Evolutionary conservation across 2,888 invertebrate genomes (phyloP).

Genomic region (Ennomos fuscantarius): DNA sequence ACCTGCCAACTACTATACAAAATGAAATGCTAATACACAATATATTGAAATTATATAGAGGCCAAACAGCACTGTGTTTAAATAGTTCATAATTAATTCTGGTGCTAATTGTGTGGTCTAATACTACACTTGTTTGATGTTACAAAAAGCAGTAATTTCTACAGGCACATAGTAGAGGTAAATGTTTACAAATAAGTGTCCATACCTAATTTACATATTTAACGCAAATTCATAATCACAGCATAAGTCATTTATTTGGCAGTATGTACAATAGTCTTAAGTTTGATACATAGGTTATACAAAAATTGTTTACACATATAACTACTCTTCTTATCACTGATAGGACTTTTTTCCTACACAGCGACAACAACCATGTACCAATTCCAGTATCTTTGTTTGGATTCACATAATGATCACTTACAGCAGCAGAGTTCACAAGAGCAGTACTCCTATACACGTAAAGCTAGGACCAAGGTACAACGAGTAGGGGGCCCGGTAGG

Average conservation of each 20-base stretch:
- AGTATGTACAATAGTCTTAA: conserved; percentile 5
- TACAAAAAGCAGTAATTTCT: too few relatives aligned
- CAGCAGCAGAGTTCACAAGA: not conserved
- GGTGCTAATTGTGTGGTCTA: too few relatives aligned
- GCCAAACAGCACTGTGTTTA: too few relatives aligned
- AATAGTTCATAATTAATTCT: too few relatives aligned
- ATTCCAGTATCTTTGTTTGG: conserved; percentile 18
- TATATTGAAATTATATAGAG: too few relatives aligned
- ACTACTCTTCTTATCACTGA: not conserved
- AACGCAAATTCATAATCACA: not conserved
- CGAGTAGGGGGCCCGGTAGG: conserved; percentile 38
- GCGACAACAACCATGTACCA: conserved; percentile 17
- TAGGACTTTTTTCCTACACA: not conserved
- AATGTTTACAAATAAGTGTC: too few relatives aligned
- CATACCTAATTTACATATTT: too few relatives aligned
- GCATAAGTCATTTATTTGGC: conserved; percentile 14
- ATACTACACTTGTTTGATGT: too few relatives aligned
- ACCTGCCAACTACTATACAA: too few relatives aligned
- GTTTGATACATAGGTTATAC: not conserved
- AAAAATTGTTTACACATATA: conserved; percentile 4
- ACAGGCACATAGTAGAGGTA: too few relatives aligned
- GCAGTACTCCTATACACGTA: conserved; percentile 9
- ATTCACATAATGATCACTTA: conserved; percentile 4
- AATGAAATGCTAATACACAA: too few relatives aligned
- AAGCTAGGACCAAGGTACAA: conserved; percentile 32